Evolutionary conservation across 2,888 invertebrate species (phyloP).

Genomic region (Acanthosepion lycidas): DNA sequence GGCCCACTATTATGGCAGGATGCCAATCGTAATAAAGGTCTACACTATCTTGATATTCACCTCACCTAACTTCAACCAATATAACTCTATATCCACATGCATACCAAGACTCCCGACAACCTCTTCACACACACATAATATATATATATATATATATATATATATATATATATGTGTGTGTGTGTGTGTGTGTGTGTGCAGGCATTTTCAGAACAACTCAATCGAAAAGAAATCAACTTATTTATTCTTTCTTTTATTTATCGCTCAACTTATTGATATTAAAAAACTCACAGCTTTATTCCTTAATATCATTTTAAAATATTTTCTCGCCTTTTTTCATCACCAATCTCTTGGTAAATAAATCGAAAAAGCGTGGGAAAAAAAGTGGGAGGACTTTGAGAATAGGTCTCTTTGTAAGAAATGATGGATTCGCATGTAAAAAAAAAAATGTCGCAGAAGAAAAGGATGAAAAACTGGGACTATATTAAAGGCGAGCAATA

Average conservation of each 20-base stretch:
- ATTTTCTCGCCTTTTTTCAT: not conserved
- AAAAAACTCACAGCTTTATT: not conserved
- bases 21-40: too few relatives aligned
- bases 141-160: not conserved
- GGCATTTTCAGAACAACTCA: not conserved
- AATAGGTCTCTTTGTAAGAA: not conserved
- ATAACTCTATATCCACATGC: too few relatives aligned
- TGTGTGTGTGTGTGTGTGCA: not conserved
- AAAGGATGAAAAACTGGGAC: not conserved
- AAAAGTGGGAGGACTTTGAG: not conserved
- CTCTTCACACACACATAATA: not conserved
- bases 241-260: not conserved
- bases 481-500: not conserved
- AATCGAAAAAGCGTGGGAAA: not conserved
- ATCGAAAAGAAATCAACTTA: not conserved
- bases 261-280: not conserved
- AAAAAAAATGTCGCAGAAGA: not conserved
- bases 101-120: too few relatives aligned
- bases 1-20: too few relatives aligned
- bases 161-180: not conserved
- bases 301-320: slow-evolving; percentile 8
- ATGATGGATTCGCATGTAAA: not conserved
- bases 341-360: not conserved
- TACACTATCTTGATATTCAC: too few relatives aligned
- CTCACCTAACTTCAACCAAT: too few relatives aligned